These are phyloP conservation scores for Neoaliturus tenellus DNA, from an alignment of 2,888 invertebrate species.

Conservation along the genomic window DNA sequence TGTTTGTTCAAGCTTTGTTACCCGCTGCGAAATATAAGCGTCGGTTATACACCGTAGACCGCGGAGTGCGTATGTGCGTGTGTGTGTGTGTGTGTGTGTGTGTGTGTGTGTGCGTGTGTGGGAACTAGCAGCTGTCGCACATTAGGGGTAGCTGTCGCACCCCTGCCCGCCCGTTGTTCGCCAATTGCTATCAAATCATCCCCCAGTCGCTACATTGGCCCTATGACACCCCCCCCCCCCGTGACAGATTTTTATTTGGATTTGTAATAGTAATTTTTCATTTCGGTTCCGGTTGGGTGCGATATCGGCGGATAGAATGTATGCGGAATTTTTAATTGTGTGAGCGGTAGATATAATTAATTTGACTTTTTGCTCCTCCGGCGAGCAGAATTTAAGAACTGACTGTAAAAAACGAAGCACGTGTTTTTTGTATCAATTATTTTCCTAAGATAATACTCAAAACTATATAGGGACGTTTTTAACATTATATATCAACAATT, in stretches of 20 bases:
- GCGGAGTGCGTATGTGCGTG: not conserved
- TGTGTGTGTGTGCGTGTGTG: not conserved
- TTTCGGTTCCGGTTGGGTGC: conserved; percentile 9
- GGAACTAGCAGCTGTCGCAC: not conserved
- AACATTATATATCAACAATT: too few species aligned
- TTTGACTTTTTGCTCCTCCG: too few species aligned
- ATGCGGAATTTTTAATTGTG: not conserved
- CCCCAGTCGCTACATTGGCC: conserved; percentile 11
- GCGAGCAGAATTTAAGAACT: too few species aligned
- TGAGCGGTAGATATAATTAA: too few species aligned
- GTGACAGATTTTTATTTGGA: not conserved
- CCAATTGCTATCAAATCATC: conserved; percentile 35
- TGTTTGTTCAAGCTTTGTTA: not conserved
- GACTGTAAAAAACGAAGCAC: too few species aligned
- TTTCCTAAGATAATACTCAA: too few species aligned
- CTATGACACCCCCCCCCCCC: not conserved
- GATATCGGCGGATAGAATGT: not conserved
- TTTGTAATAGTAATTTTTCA: conserved; percentile 14
- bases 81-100: not conserved
- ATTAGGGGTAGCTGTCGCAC: conserved; percentile 9
- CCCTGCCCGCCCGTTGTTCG: not conserved
- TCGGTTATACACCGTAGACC: not conserved
- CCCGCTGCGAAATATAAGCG: not conserved
- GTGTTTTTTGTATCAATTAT: too few species aligned
- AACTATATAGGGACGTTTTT: too few species aligned